A percentile compares a stretch with the other conserved stretches of the same genome.
These are phyloP conservation scores for Heloderma charlesbogerti DNA, from an alignment of 2,113 vertebrate species.

Conservation along the genomic window DNA sequence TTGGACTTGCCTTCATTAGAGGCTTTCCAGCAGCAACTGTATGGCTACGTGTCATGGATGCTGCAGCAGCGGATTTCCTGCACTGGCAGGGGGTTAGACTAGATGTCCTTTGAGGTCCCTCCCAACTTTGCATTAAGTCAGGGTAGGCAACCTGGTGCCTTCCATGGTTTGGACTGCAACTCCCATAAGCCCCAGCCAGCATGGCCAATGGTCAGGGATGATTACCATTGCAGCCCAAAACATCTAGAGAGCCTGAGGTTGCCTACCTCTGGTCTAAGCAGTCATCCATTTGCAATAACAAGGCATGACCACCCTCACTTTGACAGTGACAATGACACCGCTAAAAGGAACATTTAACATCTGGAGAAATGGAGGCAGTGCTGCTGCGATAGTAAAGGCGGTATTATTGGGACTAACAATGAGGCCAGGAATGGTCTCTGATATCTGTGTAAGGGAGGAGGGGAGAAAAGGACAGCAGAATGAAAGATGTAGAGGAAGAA, in stretches of 20 bases:
- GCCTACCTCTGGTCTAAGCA: neutral
- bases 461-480: neutral
- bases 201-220: too few relatives aligned
- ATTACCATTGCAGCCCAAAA: too few relatives aligned
- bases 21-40: neutral
- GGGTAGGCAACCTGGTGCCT: too few relatives aligned
- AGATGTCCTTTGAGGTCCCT: neutral
- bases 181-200: too few relatives aligned
- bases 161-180: too few relatives aligned
- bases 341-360: neutral
- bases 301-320: neutral
- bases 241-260: too few relatives aligned
- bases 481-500: neutral
- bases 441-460: neutral
- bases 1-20: neutral
- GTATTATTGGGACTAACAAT: neutral
- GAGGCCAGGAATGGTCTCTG: neutral
- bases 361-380: neutral
- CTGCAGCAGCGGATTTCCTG: neutral
- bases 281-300: neutral
- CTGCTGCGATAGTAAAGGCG: neutral
- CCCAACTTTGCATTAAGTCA: neutral
- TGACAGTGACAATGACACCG: neutral
- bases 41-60: neutral
- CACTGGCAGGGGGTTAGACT: neutral